Evolutionary conservation across 2,888 invertebrate genomes (phyloP).

Genomic region (Tipula lateralis): DNA sequence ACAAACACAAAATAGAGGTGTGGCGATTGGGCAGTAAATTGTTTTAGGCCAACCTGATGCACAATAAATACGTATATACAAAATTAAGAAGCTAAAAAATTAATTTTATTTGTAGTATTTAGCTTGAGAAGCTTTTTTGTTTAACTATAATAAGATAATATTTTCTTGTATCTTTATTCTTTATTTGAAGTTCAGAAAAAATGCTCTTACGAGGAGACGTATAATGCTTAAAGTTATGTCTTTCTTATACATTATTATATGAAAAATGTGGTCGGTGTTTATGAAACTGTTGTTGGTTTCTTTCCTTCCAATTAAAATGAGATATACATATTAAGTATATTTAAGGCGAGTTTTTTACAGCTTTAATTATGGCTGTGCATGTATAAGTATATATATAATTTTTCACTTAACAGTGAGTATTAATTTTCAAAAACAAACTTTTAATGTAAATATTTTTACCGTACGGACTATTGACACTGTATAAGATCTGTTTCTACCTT

Average conservation of each 20-base stretch:
- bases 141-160: neutral
- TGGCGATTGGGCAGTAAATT: neutral
- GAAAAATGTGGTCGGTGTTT: neutral
- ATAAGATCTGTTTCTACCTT: too few species aligned
- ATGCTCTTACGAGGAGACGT: neutral
- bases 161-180: neutral
- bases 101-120: neutral
- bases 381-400: neutral
- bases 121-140: neutral
- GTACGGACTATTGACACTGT: neutral
- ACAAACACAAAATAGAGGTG: neutral
- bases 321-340: neutral
- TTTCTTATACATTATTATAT: neutral
- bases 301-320: neutral
- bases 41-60: neutral
- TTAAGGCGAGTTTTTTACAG: neutral
- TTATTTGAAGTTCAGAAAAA: neutral
- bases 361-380: neutral
- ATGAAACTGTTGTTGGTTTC: neutral
- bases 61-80: neutral
- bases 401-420: neutral
- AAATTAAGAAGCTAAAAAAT: conserved; percentile 11
- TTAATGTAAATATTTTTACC: neutral
- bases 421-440: neutral
- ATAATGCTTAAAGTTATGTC: neutral